Base-by-base conservation (phyloP, 2,888 invertebrate species). In the Nemoura dubitans region DNA sequence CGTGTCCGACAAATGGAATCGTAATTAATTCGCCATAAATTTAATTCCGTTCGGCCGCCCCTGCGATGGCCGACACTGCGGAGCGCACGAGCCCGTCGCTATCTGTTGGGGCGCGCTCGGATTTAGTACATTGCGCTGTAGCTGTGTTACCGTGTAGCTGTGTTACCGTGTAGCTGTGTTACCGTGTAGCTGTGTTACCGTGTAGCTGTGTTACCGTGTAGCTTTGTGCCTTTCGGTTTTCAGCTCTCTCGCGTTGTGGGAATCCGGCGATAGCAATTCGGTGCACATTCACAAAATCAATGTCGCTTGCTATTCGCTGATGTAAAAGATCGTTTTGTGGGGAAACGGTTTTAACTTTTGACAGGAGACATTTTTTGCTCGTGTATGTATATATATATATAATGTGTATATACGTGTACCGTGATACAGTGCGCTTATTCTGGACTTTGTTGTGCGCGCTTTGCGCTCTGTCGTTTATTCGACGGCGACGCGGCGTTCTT, bases 11-110 rank as follows among this genome's bases (percentile, higher is more conserved):
- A 87, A 87, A 87, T 85, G 87, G 87, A 80, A 87, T 85, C 85
- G 87, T 87, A 87, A 87, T 87, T 87, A 87, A 87, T 87, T 87
- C 76, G 82, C 82, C 85, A 85, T 87, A 87, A 85, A 87, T 87
- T 86, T 36, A 36, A 36, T 36, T 36, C 36, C 5, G 5, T 6
- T 76, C 76, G 81, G 78, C 77, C 26, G 26, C 25, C 86, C 77
- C 85, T 29, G 83, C 43, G 26, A 83, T 83, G 36, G n/a, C 83
- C 1, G 14, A 6, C 83, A 7, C 28, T 1, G 26, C 28, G 21
- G 78, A 5, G 21, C 10, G 3, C 78, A 78, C 78, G 29, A 10
- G 43, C 83, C 36, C 42, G 14, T 82, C 16, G 25, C 26, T 30
- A 36, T 82, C 29, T 83, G 25, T 78, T 21, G 59, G 59, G 36